Percentiles rank a stretch among this genome's conserved stretches.
Conservation (phyloP, 1,140 invertebrate species). For the Popillia japonica region DNA sequence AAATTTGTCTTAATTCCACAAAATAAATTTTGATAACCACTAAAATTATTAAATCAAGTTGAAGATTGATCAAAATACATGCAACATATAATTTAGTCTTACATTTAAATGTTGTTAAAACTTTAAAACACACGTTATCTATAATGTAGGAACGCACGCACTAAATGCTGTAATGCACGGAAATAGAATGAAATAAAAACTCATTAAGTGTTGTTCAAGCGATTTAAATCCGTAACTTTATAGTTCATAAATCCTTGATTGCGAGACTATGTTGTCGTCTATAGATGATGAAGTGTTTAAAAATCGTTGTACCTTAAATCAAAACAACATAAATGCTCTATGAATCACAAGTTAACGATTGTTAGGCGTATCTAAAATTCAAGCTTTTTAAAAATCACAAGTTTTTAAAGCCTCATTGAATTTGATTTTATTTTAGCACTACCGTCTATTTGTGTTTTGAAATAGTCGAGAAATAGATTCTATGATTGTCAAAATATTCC, state of each 20-base stretch:
- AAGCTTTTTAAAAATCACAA: too few species aligned
- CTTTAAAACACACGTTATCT: not conserved
- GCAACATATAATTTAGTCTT: too few species aligned
- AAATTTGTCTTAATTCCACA: too few species aligned
- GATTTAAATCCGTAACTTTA: not conserved
- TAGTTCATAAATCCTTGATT: not conserved
- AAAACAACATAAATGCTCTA: not conserved
- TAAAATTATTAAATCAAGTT: too few species aligned
- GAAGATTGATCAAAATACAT: too few species aligned
- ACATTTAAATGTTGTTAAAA: not conserved
- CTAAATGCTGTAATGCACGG: not conserved
- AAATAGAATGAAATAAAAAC: not conserved
- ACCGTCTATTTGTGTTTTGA: too few species aligned
- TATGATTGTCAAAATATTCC: too few species aligned
- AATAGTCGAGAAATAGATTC: too few species aligned
- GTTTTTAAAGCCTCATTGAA: too few species aligned
- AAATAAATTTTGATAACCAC: too few species aligned
- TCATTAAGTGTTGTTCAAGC: conserved; percentile 1
- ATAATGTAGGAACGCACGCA: not conserved
- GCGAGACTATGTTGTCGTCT: not conserved
- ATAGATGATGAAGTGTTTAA: not conserved
- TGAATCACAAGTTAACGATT: not conserved
- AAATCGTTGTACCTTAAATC: not conserved
- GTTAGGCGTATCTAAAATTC: not conserved
- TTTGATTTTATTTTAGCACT: too few species aligned